phyloP scores from a whole-genome alignment of 2,797 vertebrate species.

The Chaunax sp. region DNA sequence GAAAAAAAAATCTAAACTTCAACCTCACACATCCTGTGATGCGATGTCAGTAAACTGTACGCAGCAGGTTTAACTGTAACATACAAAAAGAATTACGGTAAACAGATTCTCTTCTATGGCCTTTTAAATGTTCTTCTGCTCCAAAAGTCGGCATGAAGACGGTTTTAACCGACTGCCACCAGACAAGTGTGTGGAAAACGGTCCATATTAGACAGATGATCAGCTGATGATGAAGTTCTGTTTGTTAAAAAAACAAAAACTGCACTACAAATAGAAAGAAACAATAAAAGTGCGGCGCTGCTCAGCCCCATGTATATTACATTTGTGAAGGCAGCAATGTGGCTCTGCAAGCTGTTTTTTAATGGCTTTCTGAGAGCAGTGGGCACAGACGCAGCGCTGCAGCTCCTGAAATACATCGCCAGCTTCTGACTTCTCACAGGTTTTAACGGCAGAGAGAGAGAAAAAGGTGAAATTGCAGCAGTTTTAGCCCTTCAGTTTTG shows the following conservation, averaged over 20 bases:
- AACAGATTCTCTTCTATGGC: no score
- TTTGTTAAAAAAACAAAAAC: conserved; percentile 25
- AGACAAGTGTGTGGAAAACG: neutral
- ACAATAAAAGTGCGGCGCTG: conserved; percentile 38
- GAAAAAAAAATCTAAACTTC: neutral
- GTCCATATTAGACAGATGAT: conserved; percentile 34
- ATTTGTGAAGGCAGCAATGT: conserved; percentile 52
- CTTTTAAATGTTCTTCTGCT: no score
- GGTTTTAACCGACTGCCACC: neutral
- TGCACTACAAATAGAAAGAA: conserved; percentile 38
- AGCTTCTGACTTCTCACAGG: conserved; percentile 54
- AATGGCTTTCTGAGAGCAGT: conserved; percentile 67
- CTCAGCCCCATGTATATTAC: conserved; percentile 57
- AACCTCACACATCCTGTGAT: no score
- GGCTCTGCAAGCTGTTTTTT: conserved; percentile 66
- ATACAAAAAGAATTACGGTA: neutral
- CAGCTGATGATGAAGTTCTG: conserved; percentile 22
- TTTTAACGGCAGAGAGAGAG: conserved; percentile 49
- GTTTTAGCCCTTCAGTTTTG: conserved; percentile 71
- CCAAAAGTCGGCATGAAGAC: neutral
- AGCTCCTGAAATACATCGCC: conserved; percentile 57
- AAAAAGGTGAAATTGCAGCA: conserved; percentile 65
- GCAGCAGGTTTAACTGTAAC: neutral
- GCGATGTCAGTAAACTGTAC: no score
- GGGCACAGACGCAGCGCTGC: conserved; percentile 58